Percentiles rank a stretch among this genome's conserved stretches.
Conservation (phyloP, 2,797 vertebrate genomes). For the Thripadectes ignobilis region DNA sequence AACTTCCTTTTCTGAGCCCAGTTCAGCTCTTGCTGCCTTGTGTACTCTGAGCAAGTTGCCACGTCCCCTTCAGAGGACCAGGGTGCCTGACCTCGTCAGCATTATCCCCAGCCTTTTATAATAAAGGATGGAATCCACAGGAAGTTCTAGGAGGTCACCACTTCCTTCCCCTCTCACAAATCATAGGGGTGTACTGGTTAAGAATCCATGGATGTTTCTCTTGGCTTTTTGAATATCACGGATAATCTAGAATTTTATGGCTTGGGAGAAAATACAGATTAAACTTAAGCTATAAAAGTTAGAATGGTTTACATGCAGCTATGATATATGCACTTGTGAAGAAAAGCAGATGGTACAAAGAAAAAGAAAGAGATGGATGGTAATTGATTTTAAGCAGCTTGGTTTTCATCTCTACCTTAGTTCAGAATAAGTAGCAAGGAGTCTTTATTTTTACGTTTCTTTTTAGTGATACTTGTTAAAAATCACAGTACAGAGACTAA, state of each 20-base stretch:
- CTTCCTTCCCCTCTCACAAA: slow-evolving; percentile 47
- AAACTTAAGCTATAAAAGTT: not conserved
- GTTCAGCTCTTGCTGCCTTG: not conserved
- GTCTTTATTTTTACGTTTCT: not conserved
- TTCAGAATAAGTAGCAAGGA: not conserved
- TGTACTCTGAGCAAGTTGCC: not conserved
- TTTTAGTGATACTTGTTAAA: not conserved
- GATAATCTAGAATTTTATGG: not conserved
- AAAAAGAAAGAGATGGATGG: not conserved
- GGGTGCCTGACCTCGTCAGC: not conserved
- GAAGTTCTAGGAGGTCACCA: slow-evolving; percentile 42
- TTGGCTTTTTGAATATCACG: not conserved
- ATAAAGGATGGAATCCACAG: not conserved
- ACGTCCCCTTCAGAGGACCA: not conserved
- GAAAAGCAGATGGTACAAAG: not conserved
- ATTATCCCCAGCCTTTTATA: not conserved
- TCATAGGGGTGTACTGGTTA: not conserved
- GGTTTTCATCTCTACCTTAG: not conserved
- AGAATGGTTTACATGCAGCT: not conserved
- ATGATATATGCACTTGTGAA: not conserved
- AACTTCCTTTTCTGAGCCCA: not conserved
- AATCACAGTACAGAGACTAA: not conserved
- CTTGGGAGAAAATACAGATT: not conserved
- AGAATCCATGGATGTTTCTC: slow-evolving; percentile 15
- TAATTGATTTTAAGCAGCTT: not conserved